Evolutionary conservation across 2,113 vertebrate genomes (phyloP).

Genomic region (Nesoenas mayeri): DNA sequence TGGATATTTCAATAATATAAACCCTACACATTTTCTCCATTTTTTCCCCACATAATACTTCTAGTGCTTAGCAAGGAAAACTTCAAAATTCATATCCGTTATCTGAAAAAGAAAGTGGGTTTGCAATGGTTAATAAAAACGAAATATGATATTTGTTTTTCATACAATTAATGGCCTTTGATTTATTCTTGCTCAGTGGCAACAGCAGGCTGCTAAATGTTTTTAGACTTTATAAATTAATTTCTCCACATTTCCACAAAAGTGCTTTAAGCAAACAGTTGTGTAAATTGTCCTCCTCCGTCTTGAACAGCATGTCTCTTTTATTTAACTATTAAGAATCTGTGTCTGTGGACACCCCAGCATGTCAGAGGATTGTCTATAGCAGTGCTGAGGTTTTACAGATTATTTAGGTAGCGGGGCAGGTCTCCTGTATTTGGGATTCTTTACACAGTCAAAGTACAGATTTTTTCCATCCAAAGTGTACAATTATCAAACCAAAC

Average conservation of each 20-base stretch:
- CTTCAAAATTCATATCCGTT: background rate
- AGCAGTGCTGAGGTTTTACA: background rate
- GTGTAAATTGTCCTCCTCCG: background rate
- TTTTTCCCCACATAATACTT: background rate
- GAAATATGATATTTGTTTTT: background rate
- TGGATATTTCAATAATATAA: background rate
- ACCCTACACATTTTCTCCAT: accelerated
- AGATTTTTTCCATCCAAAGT: background rate
- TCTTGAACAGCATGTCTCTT: background rate
- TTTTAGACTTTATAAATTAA: background rate
- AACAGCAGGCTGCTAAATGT: background rate
- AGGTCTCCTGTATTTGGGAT: background rate
- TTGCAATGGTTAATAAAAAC: background rate
- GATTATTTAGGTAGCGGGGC: background rate
- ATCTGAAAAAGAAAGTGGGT: background rate
- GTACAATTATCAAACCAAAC: background rate
- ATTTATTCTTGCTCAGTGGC: background rate
- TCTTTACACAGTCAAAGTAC: background rate
- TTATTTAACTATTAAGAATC: background rate
- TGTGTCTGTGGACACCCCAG: background rate
- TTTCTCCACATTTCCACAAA: background rate
- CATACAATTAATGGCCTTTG: background rate
- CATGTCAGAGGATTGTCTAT: background rate
- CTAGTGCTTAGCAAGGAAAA: background rate
- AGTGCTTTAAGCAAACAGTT: background rate